Base-by-base conservation (phyloP, 1,140 invertebrate species). In the Sminthurides bifidus region DNA sequence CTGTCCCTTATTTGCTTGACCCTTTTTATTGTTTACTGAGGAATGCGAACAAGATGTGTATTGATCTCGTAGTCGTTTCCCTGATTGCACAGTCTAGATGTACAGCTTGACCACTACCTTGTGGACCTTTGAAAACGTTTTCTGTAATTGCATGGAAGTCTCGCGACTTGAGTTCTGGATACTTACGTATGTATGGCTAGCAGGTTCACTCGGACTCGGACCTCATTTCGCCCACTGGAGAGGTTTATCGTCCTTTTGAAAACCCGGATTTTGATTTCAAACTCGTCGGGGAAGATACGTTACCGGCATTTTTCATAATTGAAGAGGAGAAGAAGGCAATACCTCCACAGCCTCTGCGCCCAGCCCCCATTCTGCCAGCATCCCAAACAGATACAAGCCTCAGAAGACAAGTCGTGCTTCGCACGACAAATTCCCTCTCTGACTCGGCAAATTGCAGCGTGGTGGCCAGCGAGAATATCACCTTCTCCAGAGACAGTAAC, bases 231-330 rank as follows among this genome's bases (percentile, higher is more conserved):
- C 64, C 68, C 3, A 72, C 72, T 35, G 76, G 74, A 30, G 81
- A 80, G 17, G 82, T 78, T 66, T 82, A 81, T 68, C 78, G 79
- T 58, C 74, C 79, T 29, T 83, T 83, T 67, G 80, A 82, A 59
- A 79, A 79, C 19, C 74, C 82, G 30, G 78, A 81, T 62, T 67
- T 69, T 26, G 77, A 78, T 60, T 21, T n/a, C 14, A 10, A 35
- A 10, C 8, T 35, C n/a, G n/a, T n/a, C 8, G 21, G 8, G 21
- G 8, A 14, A 15, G 8, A 8, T 44, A 21, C 27, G 17, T 48
- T 35, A n/a, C 4, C 19, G 30, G 17, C 43, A 54, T 19, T 17
- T 49, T 54, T 53, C 12, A 43, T 14, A 14, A n/a, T 43, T 19
- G 19, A 48, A 24, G 6, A 48, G 12, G 26, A 15, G 12, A 54